These are phyloP conservation scores for Distichodus sexfasciatus DNA, from an alignment of 2,797 vertebrate species.

Conservation along the genomic window DNA sequence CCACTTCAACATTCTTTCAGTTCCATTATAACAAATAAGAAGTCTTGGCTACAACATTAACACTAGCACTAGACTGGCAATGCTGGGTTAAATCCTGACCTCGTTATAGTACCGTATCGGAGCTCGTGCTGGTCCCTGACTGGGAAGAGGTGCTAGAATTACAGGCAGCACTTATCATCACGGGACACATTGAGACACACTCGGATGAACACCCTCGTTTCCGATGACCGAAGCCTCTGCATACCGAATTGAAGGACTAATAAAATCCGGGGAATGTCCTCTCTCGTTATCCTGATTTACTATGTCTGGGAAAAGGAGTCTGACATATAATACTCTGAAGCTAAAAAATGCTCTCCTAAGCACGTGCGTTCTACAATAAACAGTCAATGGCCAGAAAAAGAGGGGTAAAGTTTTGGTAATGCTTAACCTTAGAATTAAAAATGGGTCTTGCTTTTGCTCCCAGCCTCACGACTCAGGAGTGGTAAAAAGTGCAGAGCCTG, in stretches of 20 bases:
- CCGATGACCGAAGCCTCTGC: conserved; percentile 41
- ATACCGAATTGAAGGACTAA: conserved; percentile 45
- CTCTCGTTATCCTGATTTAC: conserved; percentile 39
- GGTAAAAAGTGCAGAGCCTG: conserved; percentile 33
- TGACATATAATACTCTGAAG: background rate
- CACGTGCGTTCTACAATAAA: background rate
- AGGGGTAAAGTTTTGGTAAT: conserved; percentile 23
- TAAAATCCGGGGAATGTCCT: conserved; percentile 43
- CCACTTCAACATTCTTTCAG: too few species aligned
- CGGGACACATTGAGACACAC: conserved; percentile 45
- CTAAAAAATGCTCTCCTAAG: background rate
- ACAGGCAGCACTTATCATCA: conserved; percentile 46
- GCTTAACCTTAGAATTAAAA: background rate
- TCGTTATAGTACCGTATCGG: conserved; percentile 9
- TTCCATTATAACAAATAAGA: too few species aligned
- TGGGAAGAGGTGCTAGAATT: conserved; percentile 35
- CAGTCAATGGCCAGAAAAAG: conserved; percentile 4
- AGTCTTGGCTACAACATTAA: background rate
- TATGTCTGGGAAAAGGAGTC: conserved; percentile 7
- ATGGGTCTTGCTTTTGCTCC: conserved; percentile 25
- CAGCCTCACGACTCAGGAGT: conserved; percentile 23
- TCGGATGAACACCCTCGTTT: conserved; percentile 32
- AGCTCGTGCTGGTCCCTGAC: conserved; percentile 10
- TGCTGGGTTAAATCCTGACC: background rate
- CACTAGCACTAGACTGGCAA: background rate